Base-by-base conservation (phyloP, 2,888 invertebrate genomes). In the Caradrina kadenii region DNA sequence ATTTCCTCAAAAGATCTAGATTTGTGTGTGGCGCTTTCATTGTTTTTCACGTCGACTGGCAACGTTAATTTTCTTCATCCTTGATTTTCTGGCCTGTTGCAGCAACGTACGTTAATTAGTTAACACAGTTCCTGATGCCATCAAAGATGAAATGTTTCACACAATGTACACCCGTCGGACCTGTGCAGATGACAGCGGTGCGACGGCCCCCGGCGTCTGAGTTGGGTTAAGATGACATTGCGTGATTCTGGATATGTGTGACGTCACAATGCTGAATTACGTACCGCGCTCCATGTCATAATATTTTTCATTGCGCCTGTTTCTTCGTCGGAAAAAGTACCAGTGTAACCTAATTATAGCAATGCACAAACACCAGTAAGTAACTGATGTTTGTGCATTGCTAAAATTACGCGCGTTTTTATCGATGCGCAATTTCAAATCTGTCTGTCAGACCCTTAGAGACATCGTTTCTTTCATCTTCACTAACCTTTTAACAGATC, bases 401-500 rank as follows among this genome's bases (percentile, higher is more conserved):
- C n/a, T n/a, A n/a, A n/a, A n/a, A n/a, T n/a, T n/a, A n/a, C n/a
- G n/a, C 45, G 17, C 19, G 15, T 15, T 39, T 5, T 72, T 21
- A 54, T 39, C n/a, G 45, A 73, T 15, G 21, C n/a, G 4, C n/a
- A 31, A 64, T 45, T 13, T 15, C 17, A 21, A 56, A 66, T 60
- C 2, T 55, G 48, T n/a, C 59, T 55, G 35, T 54, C 50, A 79
- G 19, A 13, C 52, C 54, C 22, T 22, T 63, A n/a, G 60, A 75
- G 54, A 75, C 56, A 80, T 53, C 54, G 21, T 1, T 52, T 48
- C 69, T 73, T 75, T 75, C 61, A 75, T 80, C 35, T 63, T 31
- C 45, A 60, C 60, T 53, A 49, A 63, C 22, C 48, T 79, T 67
- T 67, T 66, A 66, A 56, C 75, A 79, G 54, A 79, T 76, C 59